A percentile compares a stretch with the other conserved stretches of the same genome.
These are phyloP conservation scores for Lasioglossum villosulum DNA, from an alignment of 2,888 invertebrate genomes.

Conservation along the genomic window DNA sequence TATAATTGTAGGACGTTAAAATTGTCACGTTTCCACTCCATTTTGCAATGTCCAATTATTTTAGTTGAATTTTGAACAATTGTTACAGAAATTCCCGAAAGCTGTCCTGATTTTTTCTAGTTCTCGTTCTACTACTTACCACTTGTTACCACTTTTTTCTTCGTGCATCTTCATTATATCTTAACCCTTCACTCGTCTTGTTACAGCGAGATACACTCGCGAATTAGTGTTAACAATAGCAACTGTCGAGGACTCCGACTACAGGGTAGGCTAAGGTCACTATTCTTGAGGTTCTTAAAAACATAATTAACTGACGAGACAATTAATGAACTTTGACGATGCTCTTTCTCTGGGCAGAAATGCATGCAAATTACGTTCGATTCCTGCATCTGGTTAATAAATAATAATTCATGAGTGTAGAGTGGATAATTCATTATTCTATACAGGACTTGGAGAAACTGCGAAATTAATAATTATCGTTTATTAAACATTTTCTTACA, in stretches of 20 bases:
- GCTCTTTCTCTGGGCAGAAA: background rate
- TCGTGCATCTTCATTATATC: constrained; percentile 5
- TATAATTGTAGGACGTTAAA: background rate
- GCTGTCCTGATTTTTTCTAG: constrained; percentile 23
- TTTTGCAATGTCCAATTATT: constrained; percentile 14
- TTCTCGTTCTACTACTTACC: constrained; percentile 9
- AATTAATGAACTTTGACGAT: constrained; percentile 41
- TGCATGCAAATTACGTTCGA: background rate
- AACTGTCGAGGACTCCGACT: constrained; percentile 53
- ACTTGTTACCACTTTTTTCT: constrained; percentile 25
- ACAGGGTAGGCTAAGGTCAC: constrained; percentile 56
- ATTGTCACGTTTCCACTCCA: background rate
- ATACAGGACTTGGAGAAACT: background rate
- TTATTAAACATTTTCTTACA: background rate
- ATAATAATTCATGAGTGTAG: constrained; percentile 3
- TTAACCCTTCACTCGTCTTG: constrained; percentile 37
- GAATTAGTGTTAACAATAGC: constrained; percentile 59
- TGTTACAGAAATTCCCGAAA: background rate
- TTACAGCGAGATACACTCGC: constrained; percentile 59
- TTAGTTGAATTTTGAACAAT: constrained; percentile 22
- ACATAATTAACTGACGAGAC: constrained; percentile 48
- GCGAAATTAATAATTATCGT: background rate
- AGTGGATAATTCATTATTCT: background rate
- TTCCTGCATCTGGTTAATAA: constrained; percentile 1
- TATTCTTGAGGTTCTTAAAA: constrained; percentile 54